These are phyloP conservation scores for Diarsia mendica DNA, from an alignment of 2,888 invertebrate genomes.

Conservation along the genomic window DNA sequence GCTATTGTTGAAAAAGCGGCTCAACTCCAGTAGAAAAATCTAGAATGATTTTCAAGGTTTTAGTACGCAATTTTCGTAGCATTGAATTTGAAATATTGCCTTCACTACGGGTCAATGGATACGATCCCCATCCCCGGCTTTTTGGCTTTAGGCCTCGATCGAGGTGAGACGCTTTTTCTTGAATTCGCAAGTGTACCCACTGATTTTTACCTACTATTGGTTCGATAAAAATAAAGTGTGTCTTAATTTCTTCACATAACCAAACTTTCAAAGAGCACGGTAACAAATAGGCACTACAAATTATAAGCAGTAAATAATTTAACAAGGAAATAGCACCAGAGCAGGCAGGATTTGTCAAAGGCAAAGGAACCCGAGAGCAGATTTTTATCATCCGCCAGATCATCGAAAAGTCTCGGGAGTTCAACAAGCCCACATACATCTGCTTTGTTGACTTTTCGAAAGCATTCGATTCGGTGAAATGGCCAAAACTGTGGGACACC, in stretches of 20 bases:
- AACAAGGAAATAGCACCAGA: too few species aligned
- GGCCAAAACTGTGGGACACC: too few species aligned
- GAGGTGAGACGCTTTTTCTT: background rate
- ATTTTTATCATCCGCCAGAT: too few species aligned
- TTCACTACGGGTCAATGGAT: slow-evolving; percentile 38
- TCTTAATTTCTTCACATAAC: background rate
- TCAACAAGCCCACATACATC: too few species aligned
- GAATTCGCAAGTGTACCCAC: background rate
- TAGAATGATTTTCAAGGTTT: slow-evolving; percentile 46
- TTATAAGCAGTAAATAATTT: slow-evolving; percentile 14
- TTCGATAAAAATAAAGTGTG: background rate
- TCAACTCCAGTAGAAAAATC: slow-evolving; percentile 38
- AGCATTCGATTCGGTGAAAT: too few species aligned
- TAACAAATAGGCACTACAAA: slow-evolving; percentile 7
- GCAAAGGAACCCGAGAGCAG: too few species aligned
- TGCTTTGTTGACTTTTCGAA: too few species aligned
- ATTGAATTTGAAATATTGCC: slow-evolving; percentile 65
- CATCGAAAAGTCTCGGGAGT: too few species aligned
- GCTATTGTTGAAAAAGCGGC: slow-evolving; percentile 47
- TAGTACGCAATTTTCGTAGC: slow-evolving; percentile 51
- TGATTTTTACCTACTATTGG: background rate
- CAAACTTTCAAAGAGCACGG: background rate
- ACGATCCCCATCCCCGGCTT: slow-evolving; percentile 26
- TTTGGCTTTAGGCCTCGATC: slow-evolving; percentile 16
- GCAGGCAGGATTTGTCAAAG: too few species aligned